Evolutionary conservation across 2,113 vertebrate species (phyloP).

Genomic region (Otolemur garnettii): DNA sequence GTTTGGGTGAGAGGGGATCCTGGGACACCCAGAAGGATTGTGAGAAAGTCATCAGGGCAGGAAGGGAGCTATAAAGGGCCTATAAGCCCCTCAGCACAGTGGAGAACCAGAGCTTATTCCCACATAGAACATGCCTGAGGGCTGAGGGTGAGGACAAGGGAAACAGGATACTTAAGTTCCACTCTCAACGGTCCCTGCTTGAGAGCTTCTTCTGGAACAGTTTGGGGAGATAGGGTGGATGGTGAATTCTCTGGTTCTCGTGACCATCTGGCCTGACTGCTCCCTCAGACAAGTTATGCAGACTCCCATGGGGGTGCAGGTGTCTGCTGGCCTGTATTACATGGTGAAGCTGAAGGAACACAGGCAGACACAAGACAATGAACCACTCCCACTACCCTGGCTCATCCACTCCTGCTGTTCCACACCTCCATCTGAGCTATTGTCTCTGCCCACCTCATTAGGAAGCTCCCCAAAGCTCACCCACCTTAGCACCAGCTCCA

Average conservation of each 20-base stretch:
- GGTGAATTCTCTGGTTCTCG: neutral
- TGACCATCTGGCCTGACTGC: neutral
- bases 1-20: neutral
- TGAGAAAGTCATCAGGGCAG: neutral
- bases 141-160: too few relatives aligned
- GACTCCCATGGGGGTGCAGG: neutral
- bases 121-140: rapidly evolving
- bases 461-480: neutral
- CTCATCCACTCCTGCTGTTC: rapidly evolving
- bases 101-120: too few relatives aligned
- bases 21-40: neutral
- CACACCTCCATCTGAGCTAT: rapidly evolving
- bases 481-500: neutral
- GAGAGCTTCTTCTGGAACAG: too few relatives aligned
- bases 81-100: rapidly evolving
- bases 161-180: rapidly evolving
- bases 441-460: neutral
- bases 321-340: rapidly evolving
- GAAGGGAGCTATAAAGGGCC: too few relatives aligned
- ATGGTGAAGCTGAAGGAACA: rapidly evolving
- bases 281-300: too few relatives aligned
- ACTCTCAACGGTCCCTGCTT: neutral
- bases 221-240: too few relatives aligned
- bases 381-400: rapidly evolving
- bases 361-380: rapidly evolving